Evolutionary conservation across 2,888 invertebrate genomes (phyloP).

Genomic region (Zonitis immaculata): DNA sequence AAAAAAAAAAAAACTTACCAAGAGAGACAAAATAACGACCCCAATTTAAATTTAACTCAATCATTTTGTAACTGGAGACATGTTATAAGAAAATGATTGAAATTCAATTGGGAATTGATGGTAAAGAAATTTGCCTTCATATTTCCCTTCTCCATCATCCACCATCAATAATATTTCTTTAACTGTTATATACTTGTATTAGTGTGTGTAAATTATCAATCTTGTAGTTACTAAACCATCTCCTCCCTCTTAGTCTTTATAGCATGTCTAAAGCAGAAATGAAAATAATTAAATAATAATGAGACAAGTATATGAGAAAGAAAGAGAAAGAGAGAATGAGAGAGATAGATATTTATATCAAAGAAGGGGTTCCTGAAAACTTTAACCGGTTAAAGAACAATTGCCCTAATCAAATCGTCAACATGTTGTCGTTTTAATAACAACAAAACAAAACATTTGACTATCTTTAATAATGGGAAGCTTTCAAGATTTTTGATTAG

Average conservation of each 20-base stretch:
- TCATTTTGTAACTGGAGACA: slow-evolving; percentile 16
- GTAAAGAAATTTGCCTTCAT: slow-evolving; percentile 1
- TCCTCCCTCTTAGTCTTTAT: slow-evolving; percentile 19
- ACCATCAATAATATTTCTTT: neutral
- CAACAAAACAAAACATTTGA: neutral
- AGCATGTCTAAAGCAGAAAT: slow-evolving; percentile 50
- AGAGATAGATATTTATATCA: slow-evolving; percentile 50
- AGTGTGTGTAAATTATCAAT: slow-evolving; percentile 32
- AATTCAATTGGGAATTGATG: slow-evolving; percentile 14
- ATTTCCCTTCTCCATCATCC: neutral
- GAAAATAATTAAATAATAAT: slow-evolving; percentile 54
- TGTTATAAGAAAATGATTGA: slow-evolving; percentile 9
- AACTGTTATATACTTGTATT: neutral
- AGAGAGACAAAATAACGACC: neutral
- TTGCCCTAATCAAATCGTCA: slow-evolving; percentile 20
- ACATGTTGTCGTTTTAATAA: slow-evolving; percentile 4
- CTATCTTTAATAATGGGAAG: slow-evolving; percentile 24
- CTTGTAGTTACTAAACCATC: slow-evolving; percentile 17
- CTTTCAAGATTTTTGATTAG: slow-evolving; percentile 51
- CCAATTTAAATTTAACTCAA: slow-evolving; percentile 7
- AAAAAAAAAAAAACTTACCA: slow-evolving; percentile 12
- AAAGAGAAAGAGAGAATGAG: slow-evolving; percentile 8
- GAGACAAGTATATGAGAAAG: slow-evolving; percentile 44
- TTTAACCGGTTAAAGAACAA: slow-evolving; percentile 32
- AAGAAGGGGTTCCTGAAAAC: slow-evolving; percentile 46